Percentiles rank a stretch among this genome's conserved stretches.
phyloP scores from a whole-genome alignment of 2,797 vertebrate genomes.

The Loriculus beryllinus region DNA sequence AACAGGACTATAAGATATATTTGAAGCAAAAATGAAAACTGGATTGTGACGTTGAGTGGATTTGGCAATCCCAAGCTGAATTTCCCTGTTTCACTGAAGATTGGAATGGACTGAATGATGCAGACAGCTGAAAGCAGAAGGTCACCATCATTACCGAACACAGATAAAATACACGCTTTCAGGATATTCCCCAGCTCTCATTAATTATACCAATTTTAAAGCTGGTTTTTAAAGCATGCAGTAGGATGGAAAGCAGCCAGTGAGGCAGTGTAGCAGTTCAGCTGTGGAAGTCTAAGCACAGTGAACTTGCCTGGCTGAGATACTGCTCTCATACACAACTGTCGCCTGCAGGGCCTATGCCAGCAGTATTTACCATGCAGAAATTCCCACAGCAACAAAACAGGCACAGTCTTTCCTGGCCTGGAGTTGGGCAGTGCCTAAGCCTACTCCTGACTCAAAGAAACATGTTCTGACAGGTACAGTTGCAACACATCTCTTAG shows the following conservation, averaged over 20 bases:
- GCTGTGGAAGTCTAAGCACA: neutral
- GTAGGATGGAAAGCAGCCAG: neutral
- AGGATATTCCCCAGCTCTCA: neutral
- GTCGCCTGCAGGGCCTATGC: neutral
- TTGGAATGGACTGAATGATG: constrained; percentile 88
- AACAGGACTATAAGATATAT: constrained; percentile 86
- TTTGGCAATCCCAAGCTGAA: constrained; percentile 87
- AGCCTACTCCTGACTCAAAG: neutral
- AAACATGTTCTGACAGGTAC: neutral
- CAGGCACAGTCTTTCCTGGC: neutral
- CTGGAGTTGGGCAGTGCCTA: neutral
- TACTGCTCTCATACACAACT: neutral
- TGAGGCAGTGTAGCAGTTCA: neutral
- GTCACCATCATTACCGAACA: neutral
- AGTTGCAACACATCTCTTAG: neutral
- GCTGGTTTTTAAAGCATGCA: neutral
- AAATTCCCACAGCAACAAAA: neutral
- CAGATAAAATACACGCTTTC: neutral
- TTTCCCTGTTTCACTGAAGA: constrained; percentile 87
- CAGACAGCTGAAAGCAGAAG: constrained; percentile 80
- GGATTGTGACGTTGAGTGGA: constrained; percentile 82
- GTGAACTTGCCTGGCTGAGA: neutral
- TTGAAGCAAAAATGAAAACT: constrained; percentile 87
- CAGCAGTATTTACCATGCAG: neutral
- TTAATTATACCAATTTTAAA: neutral